Evolutionary conservation across 2,888 invertebrate species (phyloP).

Genomic region (Mechanitis messenoides): DNA sequence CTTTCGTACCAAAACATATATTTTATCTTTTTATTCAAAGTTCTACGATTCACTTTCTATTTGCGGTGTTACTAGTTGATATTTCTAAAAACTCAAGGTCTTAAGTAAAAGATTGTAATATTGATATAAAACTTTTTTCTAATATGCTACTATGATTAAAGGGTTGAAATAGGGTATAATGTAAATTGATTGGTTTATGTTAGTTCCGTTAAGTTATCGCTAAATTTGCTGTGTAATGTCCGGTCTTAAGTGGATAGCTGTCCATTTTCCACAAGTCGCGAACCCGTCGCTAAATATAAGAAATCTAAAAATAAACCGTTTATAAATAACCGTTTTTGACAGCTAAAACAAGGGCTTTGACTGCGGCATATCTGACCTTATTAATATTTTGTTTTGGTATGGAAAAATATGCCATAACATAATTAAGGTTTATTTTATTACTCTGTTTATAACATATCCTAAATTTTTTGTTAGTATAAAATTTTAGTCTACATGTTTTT

Average conservation of each 20-base stretch:
- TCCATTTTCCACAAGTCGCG: conserved; percentile 35
- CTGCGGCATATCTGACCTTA: conserved; percentile 22
- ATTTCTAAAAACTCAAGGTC: too few relatives aligned
- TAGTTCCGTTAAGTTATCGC: conserved; percentile 18
- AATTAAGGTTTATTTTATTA: neutral
- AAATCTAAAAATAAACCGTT: conserved; percentile 28
- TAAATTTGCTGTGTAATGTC: conserved; percentile 59
- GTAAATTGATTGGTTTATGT: conserved; percentile 41
- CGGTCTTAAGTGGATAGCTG: conserved; percentile 64
- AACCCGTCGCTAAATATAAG: conserved; percentile 27
- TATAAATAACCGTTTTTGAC: conserved; percentile 21
- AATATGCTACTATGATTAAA: too few relatives aligned
- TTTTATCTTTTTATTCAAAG: too few relatives aligned
- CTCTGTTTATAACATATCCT: neutral
- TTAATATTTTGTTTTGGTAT: too few relatives aligned
- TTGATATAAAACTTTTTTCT: too few relatives aligned
- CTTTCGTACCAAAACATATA: too few relatives aligned
- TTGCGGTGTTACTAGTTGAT: too few relatives aligned
- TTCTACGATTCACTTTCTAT: too few relatives aligned
- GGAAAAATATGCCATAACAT: neutral
- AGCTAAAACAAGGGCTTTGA: conserved; percentile 14
- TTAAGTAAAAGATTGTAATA: too few relatives aligned
- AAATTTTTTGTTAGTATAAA: too few relatives aligned
- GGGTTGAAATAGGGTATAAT: too few relatives aligned
- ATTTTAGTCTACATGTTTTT: neutral